phyloP scores from a whole-genome alignment of 2,888 invertebrate genomes.

The Tetranychus piercei region DNA sequence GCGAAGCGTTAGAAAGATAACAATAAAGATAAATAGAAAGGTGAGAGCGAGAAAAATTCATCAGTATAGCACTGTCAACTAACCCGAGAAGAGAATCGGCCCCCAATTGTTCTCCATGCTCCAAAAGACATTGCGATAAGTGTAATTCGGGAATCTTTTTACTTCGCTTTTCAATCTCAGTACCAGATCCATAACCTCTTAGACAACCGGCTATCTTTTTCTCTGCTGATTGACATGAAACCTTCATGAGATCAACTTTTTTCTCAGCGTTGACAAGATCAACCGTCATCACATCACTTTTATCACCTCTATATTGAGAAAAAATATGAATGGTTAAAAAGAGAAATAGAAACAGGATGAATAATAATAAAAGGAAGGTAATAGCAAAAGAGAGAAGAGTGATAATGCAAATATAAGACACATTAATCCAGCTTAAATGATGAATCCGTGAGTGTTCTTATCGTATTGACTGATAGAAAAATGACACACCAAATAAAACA shows the following conservation, averaged over 20 bases:
- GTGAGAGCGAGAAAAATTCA: background rate
- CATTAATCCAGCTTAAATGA: too few species aligned
- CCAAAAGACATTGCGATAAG: slow-evolving; percentile 55
- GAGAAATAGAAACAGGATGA: slow-evolving; percentile 2
- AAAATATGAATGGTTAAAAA: background rate
- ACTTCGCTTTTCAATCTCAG: slow-evolving; percentile 38
- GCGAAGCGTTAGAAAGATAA: slow-evolving; percentile 2
- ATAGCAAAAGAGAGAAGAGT: background rate
- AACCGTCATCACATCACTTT: slow-evolving; percentile 60
- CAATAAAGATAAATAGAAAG: background rate
- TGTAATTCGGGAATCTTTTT: slow-evolving; percentile 73
- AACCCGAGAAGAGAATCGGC: slow-evolving; percentile 46
- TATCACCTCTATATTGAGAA: slow-evolving; percentile 48
- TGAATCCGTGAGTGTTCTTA: too few species aligned
- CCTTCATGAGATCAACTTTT: slow-evolving; percentile 56
- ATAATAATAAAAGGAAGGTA: background rate
- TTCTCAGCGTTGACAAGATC: slow-evolving; percentile 62
- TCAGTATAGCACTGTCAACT: slow-evolving; percentile 23
- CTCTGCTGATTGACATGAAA: slow-evolving; percentile 40
- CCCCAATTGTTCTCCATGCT: slow-evolving; percentile 42
- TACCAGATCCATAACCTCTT: slow-evolving; percentile 37
- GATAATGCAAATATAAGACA: background rate
- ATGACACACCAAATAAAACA: background rate
- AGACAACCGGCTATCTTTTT: slow-evolving; percentile 37
- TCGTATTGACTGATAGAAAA: too few species aligned